A percentile compares a stretch with the other conserved stretches of the same genome.
Conservation (phyloP, 1,140 invertebrate species). For the Panagrolaimus sp. region DNA sequence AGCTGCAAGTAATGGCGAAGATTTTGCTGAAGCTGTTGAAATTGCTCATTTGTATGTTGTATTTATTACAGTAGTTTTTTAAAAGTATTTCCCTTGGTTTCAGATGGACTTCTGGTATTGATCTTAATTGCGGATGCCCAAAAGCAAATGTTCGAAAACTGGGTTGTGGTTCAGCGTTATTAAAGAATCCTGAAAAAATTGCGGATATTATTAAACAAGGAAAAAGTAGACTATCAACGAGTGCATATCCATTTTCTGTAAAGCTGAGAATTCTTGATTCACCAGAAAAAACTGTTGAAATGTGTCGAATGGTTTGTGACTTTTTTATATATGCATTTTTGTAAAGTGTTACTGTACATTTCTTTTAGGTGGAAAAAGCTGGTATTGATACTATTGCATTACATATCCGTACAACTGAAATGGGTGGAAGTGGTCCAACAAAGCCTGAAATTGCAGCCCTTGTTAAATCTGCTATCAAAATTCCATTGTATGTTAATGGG, state of each 20-base stretch:
- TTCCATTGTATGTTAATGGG: neutral
- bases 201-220: neutral
- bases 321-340: neutral
- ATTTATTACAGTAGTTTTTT: neutral
- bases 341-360: neutral
- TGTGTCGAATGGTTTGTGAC: neutral
- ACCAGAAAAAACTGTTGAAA: neutral
- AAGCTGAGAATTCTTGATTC: slow-evolving; percentile 3
- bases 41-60: neutral
- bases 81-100: neutral
- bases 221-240: neutral
- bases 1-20: slow-evolving; percentile 1
- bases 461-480: neutral
- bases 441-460: neutral
- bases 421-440: slow-evolving; percentile 4
- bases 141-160: slow-evolving; percentile 9
- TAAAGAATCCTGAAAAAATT: neutral
- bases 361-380: slow-evolving; percentile 2
- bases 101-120: neutral
- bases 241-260: neutral
- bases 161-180: neutral
- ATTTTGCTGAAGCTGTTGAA: neutral
- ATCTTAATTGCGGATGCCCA: neutral
- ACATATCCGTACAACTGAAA: neutral
- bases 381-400: slow-evolving; percentile 1